A percentile compares a stretch with the other conserved stretches of the same genome.
Conservation (phyloP, 2,888 invertebrate genomes). For the Anthrax anthrax region DNA sequence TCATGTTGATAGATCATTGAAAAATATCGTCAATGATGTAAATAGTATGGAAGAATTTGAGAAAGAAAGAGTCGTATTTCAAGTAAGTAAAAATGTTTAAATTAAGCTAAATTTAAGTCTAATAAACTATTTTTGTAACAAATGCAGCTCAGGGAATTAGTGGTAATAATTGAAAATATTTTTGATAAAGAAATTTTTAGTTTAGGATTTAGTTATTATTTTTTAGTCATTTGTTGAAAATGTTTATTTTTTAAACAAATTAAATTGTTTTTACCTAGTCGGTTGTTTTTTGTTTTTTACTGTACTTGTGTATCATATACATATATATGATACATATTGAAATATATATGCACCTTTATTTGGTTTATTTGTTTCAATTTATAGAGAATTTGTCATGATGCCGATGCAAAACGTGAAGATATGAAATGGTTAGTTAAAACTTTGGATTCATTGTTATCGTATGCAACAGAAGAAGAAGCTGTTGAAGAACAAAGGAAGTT, state of each 20-base stretch:
- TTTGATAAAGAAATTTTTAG: no score
- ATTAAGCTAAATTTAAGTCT: slow-evolving; percentile 1
- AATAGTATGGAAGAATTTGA: slow-evolving; percentile 82
- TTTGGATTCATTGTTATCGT: slow-evolving; percentile 68
- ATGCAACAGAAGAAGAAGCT: slow-evolving; percentile 68
- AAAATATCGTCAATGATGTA: slow-evolving; percentile 70
- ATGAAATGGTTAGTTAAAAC: slow-evolving; percentile 93
- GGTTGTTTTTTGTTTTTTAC: no score
- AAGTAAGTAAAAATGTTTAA: slow-evolving; percentile 42
- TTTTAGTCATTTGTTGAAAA: neutral
- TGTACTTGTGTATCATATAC: no score
- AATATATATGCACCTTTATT: no score
- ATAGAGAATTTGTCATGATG: slow-evolving; percentile 79
- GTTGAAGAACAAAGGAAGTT: slow-evolving; percentile 65
- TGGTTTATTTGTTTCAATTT: slow-evolving; percentile 18
- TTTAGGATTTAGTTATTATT: no score
- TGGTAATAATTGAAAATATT: slow-evolving; percentile 26
- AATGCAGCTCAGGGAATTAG: slow-evolving; percentile 36
- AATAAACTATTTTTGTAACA: neutral
- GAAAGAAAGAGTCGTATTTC: slow-evolving; percentile 74
- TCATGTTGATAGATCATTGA: slow-evolving; percentile 67
- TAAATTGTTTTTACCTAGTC: no score
- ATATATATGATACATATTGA: no score
- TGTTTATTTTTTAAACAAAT: no score
- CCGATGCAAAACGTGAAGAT: slow-evolving; percentile 78